These are phyloP conservation scores for Pandemis cinnamomeana DNA, from an alignment of 2,888 invertebrate genomes.

Conservation along the genomic window DNA sequence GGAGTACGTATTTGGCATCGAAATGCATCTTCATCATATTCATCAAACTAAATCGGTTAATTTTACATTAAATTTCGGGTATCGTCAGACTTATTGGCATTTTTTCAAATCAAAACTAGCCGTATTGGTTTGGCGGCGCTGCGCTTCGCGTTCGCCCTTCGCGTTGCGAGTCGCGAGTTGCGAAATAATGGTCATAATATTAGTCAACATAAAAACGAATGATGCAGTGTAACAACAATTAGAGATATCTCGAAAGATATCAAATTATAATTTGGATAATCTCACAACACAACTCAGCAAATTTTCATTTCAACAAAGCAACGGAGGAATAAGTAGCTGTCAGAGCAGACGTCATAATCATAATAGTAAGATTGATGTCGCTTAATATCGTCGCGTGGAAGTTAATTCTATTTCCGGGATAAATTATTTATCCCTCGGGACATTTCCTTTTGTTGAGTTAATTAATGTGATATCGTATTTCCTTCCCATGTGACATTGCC, in stretches of 20 bases:
- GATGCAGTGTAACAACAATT: neutral
- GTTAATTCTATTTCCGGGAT: slow-evolving; percentile 30
- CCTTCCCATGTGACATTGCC: neutral
- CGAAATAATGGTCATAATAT: neutral
- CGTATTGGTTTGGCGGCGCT: too few species aligned
- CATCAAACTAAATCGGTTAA: too few species aligned
- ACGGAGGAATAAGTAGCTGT: slow-evolving; percentile 16
- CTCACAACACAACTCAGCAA: slow-evolving; percentile 3
- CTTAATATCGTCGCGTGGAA: slow-evolving; percentile 12
- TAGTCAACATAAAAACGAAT: neutral
- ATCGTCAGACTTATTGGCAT: too few species aligned
- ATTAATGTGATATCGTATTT: slow-evolving; percentile 1
- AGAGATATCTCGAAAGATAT: neutral
- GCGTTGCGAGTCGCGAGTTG: too few species aligned
- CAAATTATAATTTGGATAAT: neutral
- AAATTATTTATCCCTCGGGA: slow-evolving; percentile 12
- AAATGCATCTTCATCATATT: too few species aligned
- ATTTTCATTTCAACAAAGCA: slow-evolving; percentile 17
- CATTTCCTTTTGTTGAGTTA: slow-evolving; percentile 1
- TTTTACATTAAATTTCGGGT: too few species aligned
- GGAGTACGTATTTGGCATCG: too few species aligned
- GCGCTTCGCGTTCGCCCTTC: too few species aligned
- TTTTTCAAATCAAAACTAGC: too few species aligned
- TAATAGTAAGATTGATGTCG: slow-evolving; percentile 34
- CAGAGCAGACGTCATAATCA: slow-evolving; percentile 21